Percentiles rank a stretch among this genome's conserved stretches.
Conservation (phyloP, 1,140 invertebrate genomes). For the Drosophila cardini region DNA sequence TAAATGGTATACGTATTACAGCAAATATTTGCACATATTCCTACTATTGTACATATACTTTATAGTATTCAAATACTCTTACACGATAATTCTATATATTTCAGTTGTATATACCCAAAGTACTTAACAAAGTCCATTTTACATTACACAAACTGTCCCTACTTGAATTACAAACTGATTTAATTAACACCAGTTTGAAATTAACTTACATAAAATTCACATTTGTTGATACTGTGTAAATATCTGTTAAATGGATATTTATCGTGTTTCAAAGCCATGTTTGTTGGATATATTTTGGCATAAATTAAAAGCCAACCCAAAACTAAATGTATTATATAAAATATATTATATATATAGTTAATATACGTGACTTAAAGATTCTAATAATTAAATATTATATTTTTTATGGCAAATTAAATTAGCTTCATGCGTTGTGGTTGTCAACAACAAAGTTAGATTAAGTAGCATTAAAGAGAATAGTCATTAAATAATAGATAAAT, state of each 20-base stretch:
- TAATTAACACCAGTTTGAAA: constrained; percentile 7
- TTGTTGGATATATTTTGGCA: too few species aligned
- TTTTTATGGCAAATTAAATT: too few species aligned
- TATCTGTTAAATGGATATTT: not conserved
- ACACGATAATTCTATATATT: constrained; percentile 17
- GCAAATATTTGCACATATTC: constrained; percentile 70
- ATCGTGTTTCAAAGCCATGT: not conserved
- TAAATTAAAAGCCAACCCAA: too few species aligned
- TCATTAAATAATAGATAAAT: too few species aligned
- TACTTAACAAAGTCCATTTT: constrained; percentile 58
- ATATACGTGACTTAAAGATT: too few species aligned
- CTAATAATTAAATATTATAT: too few species aligned
- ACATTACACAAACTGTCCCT: constrained; percentile 37
- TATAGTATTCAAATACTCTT: not conserved
- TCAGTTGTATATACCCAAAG: constrained; percentile 65
- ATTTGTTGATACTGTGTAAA: not conserved
- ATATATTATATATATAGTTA: too few species aligned
- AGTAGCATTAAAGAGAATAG: too few species aligned
- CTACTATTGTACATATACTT: constrained; percentile 19
- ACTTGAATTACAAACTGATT: constrained; percentile 10
- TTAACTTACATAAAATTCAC: constrained; percentile 3
- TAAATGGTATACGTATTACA: constrained; percentile 37
- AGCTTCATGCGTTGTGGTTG: too few species aligned
- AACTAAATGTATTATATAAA: too few species aligned
- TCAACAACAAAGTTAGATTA: too few species aligned